Evolutionary conservation across 2,113 vertebrate genomes (phyloP).

Genomic region (Muntiacus muntjak): DNA sequence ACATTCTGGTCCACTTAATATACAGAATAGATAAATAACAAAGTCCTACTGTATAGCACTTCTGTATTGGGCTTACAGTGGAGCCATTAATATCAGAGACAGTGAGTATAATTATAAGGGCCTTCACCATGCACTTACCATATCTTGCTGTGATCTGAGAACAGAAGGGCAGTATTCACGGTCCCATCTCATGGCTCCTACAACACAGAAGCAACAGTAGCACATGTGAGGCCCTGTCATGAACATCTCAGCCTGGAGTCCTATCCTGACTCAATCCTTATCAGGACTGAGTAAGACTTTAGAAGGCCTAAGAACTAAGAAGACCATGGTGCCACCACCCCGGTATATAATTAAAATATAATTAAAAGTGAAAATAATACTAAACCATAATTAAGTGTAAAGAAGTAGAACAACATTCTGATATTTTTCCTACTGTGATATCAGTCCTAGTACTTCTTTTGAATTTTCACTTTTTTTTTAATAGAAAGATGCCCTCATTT

Average conservation of each 20-base stretch:
- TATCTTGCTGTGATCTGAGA: not conserved
- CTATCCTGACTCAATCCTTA: not conserved
- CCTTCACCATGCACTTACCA: not conserved
- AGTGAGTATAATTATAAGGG: not conserved
- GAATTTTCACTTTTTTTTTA: not conserved
- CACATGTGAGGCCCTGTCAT: rapidly evolving
- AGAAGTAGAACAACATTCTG: not conserved
- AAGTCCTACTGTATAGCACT: not conserved
- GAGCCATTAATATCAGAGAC: not conserved
- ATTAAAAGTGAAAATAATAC: conserved; percentile 47
- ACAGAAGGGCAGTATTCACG: not conserved
- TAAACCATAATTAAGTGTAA: conserved; percentile 13
- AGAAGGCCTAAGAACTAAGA: not conserved
- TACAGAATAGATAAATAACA: not conserved
- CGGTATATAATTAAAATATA: conserved; percentile 44
- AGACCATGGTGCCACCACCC: not conserved
- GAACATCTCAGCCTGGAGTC: not conserved
- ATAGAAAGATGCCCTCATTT: not conserved
- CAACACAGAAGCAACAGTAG: not conserved
- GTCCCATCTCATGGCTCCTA: not conserved
- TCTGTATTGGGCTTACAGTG: not conserved
- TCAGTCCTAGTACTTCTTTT: not conserved
- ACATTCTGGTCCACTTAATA: not conserved
- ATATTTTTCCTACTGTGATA: not conserved
- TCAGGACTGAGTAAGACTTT: not conserved